Base-by-base conservation (phyloP, 2,113 vertebrate species). In the Aegotheles bennettii region DNA sequence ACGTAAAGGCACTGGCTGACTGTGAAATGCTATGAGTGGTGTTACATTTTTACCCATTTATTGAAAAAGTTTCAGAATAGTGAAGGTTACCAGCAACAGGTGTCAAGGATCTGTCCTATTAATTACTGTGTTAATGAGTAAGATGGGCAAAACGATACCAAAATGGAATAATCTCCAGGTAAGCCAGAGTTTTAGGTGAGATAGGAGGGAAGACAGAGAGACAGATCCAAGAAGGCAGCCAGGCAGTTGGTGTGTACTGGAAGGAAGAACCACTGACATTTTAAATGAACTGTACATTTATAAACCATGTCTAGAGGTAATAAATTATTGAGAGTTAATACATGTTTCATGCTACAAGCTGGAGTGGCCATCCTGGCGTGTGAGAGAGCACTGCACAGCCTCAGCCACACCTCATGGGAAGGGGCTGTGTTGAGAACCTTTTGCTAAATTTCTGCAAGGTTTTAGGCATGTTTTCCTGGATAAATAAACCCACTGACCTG, bases 61-160 rank as follows among this genome's bases (percentile, higher is more conserved):
- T 9, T 84, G 42, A 84, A 77, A 87, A 93, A 36, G 4, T 7
- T 86, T 84, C 45, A 23, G 19, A 71, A 59, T 1, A 59, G 33
- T 15, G 42, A 81, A 67, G 16, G 38, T 13, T 78, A 12, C 28
- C 36, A 56, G 36, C 29, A 80, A 23, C 7, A 79, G 18, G 21
- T 16, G 21, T 50, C 42, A 67, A 38, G 0, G 3, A 54, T 18
- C 56, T 76, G 16, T 43, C 18, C 51, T 65, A 28, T 33, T 57
- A 85, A 82, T 65, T 53, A 63, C 5, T 26, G 12, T 11, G 17
- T 70, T 81, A 67, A 67, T 35, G 36, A 77, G 25, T 10, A 53
- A 80, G 26, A 54, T 1, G 28, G 53, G 16, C 42, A 59, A 85
- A 84, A 48, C 0, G 0, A 64, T 7, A 45, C 13, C 20, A 40